Evolutionary conservation across 2,888 invertebrate species (phyloP).

Genomic region (Pherbina coryleti): DNA sequence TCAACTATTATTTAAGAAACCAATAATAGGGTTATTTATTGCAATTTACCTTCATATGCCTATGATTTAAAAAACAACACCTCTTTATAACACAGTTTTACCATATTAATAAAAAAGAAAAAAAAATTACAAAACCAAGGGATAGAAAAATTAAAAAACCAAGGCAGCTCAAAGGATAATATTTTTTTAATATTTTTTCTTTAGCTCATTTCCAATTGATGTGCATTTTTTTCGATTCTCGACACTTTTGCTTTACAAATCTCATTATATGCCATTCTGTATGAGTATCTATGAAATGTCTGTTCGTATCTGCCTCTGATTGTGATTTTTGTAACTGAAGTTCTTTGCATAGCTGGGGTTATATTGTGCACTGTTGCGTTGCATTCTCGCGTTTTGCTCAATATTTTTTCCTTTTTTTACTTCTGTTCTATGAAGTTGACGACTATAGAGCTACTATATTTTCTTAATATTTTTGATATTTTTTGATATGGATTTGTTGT

Average conservation of each 20-base stretch:
- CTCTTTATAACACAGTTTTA: too few relatives aligned
- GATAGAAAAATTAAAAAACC: too few relatives aligned
- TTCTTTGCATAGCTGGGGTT: not conserved
- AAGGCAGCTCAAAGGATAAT: not conserved
- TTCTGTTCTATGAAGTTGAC: not conserved
- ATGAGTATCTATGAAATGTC: not conserved
- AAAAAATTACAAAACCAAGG: too few relatives aligned
- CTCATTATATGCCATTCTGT: not conserved
- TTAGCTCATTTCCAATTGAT: not conserved
- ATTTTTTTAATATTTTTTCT: not conserved
- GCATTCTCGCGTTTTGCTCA: constrained; percentile 14
- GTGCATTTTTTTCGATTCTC: not conserved
- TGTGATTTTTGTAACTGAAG: not conserved
- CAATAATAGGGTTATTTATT: too few relatives aligned
- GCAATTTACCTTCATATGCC: too few relatives aligned
- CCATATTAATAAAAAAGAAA: too few relatives aligned
- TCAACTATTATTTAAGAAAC: too few relatives aligned
- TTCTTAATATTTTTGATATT: not conserved
- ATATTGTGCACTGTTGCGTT: constrained; percentile 15
- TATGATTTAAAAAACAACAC: too few relatives aligned
- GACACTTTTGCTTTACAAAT: not conserved
- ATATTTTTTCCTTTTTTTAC: not conserved
- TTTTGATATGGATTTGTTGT: not conserved
- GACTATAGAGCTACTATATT: not conserved
- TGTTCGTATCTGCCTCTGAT: not conserved